Base-by-base conservation (phyloP, 1,140 invertebrate genomes). In the Telenomus remus region DNA sequence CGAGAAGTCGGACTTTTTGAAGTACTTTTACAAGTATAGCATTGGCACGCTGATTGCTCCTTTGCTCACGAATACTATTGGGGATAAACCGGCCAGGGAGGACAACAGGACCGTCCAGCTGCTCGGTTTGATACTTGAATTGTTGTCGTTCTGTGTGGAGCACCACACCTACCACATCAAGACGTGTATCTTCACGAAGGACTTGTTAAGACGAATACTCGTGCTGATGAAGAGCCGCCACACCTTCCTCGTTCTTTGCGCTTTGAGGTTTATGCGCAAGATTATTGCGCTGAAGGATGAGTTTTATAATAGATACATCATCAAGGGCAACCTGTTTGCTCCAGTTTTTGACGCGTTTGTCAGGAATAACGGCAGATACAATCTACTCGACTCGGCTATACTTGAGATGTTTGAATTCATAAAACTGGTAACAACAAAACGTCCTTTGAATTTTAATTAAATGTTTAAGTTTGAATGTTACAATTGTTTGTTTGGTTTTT, bases 371-470 rank as follows among this genome's bases (percentile, higher is more conserved):
- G 95, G 96, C 74, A 93, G 96, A 84, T 99, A 99, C 87, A 99
- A 99, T 89, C 92, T 99, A 54, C 89, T 99, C 57, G 98, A 99
- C 88, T 99, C 98, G 11, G 98, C 98, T 63, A 97, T 99, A 84
- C 91, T 99, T 84, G 98, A 99, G 90, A 92, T 99, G 89, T 99
- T 99, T 91, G 98, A 99, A 89, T 99, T 98, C 89, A 98, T 99
- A 61, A 97, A 96, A 91, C 86, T 95, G 86, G 91, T 93, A 85
- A 89, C 19, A n/a, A n/a, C n/a, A n/a, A n/a, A n/a, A n/a, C n/a
- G n/a, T n/a, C n/a, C n/a, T n/a, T n/a, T n/a, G n/a, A n/a, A n/a
- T n/a, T n/a, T 59, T 74, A 42, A 6, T 50, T 19, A 11, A 6
- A n/a, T n/a, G n/a, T n/a, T n/a, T n/a, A n/a, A n/a, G n/a, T n/a